A percentile compares a stretch with the other conserved stretches of the same genome.
Conservation (phyloP, 2,888 invertebrate species). For the Agrochola lychnidis region DNA sequence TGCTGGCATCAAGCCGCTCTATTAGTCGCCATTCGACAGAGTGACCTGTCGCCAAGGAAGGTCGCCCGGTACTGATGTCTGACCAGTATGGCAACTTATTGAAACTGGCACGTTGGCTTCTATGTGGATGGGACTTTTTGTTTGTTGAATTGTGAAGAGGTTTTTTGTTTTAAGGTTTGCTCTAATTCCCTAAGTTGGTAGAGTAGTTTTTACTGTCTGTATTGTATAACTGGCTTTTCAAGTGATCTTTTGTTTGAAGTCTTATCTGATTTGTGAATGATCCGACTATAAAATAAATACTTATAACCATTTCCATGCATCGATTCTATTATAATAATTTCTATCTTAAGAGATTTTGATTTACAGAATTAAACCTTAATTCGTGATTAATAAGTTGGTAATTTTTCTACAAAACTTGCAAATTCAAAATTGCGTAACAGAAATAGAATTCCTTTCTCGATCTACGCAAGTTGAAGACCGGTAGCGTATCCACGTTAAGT, state of each 20-base stretch:
- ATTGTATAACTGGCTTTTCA: background rate
- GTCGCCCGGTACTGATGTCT: conserved; percentile 85
- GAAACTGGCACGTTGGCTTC: conserved; percentile 69
- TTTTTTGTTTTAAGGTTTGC: conserved; percentile 8
- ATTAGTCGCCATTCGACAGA: conserved; percentile 76
- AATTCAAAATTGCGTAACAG: background rate
- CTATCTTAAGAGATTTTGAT: background rate
- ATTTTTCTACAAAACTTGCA: background rate
- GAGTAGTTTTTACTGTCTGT: background rate
- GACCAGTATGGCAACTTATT: conserved; percentile 84
- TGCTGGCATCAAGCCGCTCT: conserved; percentile 73
- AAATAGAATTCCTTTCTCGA: background rate
- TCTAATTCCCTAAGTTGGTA: conserved; percentile 1
- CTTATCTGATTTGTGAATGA: conserved; percentile 1
- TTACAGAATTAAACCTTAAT: background rate
- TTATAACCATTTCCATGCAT: background rate
- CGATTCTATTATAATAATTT: background rate
- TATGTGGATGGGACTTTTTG: conserved; percentile 68
- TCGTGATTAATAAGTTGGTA: background rate
- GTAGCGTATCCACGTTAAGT: conserved; percentile 73
- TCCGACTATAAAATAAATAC: no score
- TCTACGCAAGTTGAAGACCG: conserved; percentile 16
- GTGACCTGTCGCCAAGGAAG: conserved; percentile 87
- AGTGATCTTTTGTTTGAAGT: background rate
- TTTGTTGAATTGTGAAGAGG: background rate